These are phyloP conservation scores for Diachasma alloeum DNA, from an alignment of 1,140 invertebrate species.

Conservation along the genomic window DNA sequence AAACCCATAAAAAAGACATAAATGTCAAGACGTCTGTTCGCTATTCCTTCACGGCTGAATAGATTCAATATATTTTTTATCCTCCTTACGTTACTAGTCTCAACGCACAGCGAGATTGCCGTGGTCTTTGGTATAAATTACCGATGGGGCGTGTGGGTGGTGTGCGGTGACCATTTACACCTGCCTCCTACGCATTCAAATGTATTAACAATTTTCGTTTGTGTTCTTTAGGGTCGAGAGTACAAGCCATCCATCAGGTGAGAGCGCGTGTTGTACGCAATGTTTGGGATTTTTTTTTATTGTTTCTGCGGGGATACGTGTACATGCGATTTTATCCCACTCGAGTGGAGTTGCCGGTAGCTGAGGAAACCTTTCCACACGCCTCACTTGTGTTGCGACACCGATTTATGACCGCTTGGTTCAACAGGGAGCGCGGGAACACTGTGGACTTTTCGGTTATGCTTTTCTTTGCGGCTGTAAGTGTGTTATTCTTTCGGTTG, in stretches of 20 bases:
- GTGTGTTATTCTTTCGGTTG: background rate
- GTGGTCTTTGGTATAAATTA: slow-evolving; percentile 24
- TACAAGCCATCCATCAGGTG: background rate
- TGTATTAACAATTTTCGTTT: background rate
- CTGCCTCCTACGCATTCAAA: background rate
- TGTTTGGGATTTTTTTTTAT: background rate
- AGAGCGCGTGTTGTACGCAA: background rate
- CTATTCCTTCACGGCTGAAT: background rate
- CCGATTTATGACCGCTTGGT: background rate
- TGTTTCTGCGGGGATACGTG: background rate
- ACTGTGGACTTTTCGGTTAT: background rate
- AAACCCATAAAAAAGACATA: background rate
- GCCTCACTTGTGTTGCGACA: background rate
- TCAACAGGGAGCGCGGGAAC: background rate
- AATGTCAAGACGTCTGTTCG: background rate
- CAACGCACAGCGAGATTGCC: slow-evolving; percentile 22
- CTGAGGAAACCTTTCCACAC: background rate
- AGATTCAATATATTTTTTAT: background rate
- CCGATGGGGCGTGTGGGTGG: slow-evolving; percentile 23
- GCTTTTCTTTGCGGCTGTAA: background rate
- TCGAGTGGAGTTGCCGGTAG: background rate
- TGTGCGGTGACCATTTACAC: slow-evolving; percentile 28
- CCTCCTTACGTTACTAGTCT: background rate
- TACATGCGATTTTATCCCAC: background rate
- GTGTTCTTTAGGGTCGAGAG: background rate